phyloP scores from a whole-genome alignment of 2,113 vertebrate species.

The Edolisoma coerulescens region DNA sequence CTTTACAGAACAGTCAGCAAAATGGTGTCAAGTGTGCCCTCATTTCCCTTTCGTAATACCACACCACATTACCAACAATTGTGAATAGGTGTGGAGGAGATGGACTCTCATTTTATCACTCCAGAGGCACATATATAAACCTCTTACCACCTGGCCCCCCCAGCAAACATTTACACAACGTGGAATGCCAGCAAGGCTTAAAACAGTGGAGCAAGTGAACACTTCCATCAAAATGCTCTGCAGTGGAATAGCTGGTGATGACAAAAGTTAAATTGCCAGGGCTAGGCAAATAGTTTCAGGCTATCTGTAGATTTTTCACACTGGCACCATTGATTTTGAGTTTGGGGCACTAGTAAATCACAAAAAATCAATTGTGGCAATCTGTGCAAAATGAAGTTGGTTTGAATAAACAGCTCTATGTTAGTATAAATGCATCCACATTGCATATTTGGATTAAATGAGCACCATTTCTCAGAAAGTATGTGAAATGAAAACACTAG shows the following conservation, averaged over 20 bases:
- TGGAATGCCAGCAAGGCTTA: background rate
- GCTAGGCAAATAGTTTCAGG: background rate
- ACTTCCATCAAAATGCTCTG: background rate
- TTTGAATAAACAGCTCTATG: background rate
- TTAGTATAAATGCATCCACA: background rate
- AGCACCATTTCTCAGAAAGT: background rate
- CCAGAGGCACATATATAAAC: background rate
- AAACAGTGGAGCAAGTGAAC: background rate
- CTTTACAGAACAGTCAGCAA: background rate
- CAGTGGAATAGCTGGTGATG: background rate
- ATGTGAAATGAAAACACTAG: background rate
- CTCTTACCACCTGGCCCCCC: background rate
- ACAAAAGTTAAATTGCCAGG: background rate
- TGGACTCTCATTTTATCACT: background rate
- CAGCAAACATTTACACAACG: background rate
- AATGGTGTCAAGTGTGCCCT: background rate
- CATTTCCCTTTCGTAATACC: background rate
- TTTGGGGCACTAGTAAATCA: background rate
- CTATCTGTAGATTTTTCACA: background rate
- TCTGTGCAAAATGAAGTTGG: background rate
- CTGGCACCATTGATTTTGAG: background rate
- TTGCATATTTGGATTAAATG: background rate
- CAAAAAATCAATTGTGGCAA: conserved; percentile 16
- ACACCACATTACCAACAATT: background rate
- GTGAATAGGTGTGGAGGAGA: background rate